Percentiles rank a stretch among this genome's conserved stretches.
These are phyloP conservation scores for Poicephalus meyeri DNA, from an alignment of 2,113 vertebrate genomes.

Conservation along the genomic window DNA sequence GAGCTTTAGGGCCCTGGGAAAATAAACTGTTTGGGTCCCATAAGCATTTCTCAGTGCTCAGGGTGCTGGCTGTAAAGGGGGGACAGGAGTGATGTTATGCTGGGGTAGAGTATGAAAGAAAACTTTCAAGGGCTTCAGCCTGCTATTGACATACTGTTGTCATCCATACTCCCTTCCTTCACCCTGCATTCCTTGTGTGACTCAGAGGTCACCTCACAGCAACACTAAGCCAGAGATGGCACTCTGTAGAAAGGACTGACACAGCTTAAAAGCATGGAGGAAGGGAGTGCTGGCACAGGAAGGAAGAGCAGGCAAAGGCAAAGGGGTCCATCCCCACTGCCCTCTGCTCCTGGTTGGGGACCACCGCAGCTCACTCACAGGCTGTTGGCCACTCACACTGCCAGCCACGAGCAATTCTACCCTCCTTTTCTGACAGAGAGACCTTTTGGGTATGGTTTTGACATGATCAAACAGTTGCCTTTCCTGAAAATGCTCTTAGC, in stretches of 20 bases:
- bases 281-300: not conserved
- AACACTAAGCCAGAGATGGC: not conserved
- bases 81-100: accelerated
- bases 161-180: not conserved
- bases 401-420: not conserved
- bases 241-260: not conserved
- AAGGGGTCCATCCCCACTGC: not conserved
- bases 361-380: not conserved
- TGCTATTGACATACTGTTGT: not conserved
- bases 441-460: not conserved
- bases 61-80: not conserved
- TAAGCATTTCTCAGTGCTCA: accelerated
- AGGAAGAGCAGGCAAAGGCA: not conserved
- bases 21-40: not conserved
- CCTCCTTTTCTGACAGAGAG: not conserved
- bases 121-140: not conserved
- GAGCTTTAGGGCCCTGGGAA: not conserved
- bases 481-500: not conserved
- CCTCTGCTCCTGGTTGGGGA: not conserved
- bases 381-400: not conserved
- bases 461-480: not conserved
- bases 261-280: not conserved
- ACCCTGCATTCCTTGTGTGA: not conserved
- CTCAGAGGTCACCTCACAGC: not conserved
- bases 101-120: not conserved